Evolutionary conservation across 2,888 invertebrate species (phyloP), one percentile per base, ranked within the genome.

Genomic region (Tetragnatha montana): DNA sequence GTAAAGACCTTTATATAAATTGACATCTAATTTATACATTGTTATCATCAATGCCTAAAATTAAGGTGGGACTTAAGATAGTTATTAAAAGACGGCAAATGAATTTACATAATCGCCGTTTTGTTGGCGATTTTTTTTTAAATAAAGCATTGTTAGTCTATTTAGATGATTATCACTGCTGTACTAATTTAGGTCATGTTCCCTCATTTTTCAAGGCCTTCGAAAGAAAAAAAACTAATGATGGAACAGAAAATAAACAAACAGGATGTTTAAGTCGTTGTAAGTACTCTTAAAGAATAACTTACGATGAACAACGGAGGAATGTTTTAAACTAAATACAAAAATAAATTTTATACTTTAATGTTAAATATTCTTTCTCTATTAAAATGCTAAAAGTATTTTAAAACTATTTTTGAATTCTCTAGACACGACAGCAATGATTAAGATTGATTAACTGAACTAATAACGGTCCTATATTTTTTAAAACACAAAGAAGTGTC

Each of bases 91-190:
- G 21, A 47, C 17, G 14, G 81, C 8, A 68, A 71, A 81, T 50
- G 49, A 81, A 81, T 71, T 81, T 71, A 71, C 81, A 81, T 81
- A 81, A 81, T 81, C 81, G 19, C 21, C 70, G 50, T 70, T 81
- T 81, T 81, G 81, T 81, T 71, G 22, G 49, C 49, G 70, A 49
- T 81, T 8, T 71, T 50, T 71, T 81, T 81, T 71, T 81, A 35
- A 4, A 35, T 12, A 60, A 10, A 60, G 49, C 49, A 17, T 71
- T 70, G 81, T 21, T 50, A 49, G 35, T 71, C 50, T 14, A 70
- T 21, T 49, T 19, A 81, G 81, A 81, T 81, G 49, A 81, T 71
- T 71, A 81, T 71, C 70, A 8, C 49, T 71, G 70, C 19, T 70
- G 21, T 81, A 60, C 60, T 17, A 81, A 81, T 71, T 71, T 35